Percentiles rank a stretch among this genome's conserved stretches.
phyloP scores from a whole-genome alignment of 2,888 invertebrate species.

The Pristionchus mayeri region DNA sequence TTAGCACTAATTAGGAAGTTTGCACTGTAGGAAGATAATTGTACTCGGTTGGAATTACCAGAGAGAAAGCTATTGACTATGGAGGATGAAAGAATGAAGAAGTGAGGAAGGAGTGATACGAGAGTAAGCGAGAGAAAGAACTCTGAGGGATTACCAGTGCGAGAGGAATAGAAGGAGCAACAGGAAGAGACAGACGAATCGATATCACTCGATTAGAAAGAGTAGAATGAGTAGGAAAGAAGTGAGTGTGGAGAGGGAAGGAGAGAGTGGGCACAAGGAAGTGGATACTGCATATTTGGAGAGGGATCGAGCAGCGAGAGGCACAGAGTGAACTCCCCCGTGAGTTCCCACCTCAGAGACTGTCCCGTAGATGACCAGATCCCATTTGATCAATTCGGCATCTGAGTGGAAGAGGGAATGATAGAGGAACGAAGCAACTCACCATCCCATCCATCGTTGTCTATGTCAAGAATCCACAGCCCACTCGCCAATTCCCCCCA shows the following conservation, averaged over 20 bases:
- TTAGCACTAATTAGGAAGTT: background rate
- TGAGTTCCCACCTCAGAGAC: slow-evolving; percentile 64
- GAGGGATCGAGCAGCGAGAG: slow-evolving; percentile 10
- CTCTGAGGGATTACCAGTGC: background rate
- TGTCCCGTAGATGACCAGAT: slow-evolving; percentile 75
- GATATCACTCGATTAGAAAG: background rate
- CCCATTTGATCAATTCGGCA: slow-evolving; percentile 76
- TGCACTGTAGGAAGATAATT: slow-evolving; percentile 18
- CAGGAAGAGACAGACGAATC: background rate
- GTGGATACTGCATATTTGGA: background rate
- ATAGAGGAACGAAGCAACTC: background rate
- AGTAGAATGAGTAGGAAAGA: background rate
- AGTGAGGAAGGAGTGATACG: background rate
- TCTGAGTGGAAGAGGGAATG: slow-evolving; percentile 57
- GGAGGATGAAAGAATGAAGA: background rate
- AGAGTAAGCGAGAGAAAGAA: background rate
- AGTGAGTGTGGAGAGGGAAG: too few relatives aligned
- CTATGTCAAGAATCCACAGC: slow-evolving; percentile 93
- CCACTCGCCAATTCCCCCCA: slow-evolving; percentile 98
- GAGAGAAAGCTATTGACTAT: background rate
- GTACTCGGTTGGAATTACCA: background rate
- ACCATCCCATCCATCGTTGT: slow-evolving; percentile 86
- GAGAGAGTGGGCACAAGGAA: background rate
- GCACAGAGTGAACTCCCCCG: slow-evolving; percentile 58
- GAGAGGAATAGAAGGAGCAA: background rate